Evolutionary conservation across 2,797 vertebrate genomes (phyloP).

Genomic region (Chanos chanos): DNA sequence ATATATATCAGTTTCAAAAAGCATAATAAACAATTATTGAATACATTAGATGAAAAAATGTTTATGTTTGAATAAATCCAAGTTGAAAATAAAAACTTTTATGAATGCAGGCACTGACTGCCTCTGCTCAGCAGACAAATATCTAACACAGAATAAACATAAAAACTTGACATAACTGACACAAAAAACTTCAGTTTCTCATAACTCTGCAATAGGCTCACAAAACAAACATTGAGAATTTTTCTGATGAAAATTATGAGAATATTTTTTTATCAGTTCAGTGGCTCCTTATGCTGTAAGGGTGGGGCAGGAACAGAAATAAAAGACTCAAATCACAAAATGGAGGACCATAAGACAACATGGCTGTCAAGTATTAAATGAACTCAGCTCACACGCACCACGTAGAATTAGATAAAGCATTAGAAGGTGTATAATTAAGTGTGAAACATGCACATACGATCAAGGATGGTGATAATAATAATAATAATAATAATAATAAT

Average conservation of each 20-base stretch:
- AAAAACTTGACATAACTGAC: too few species aligned
- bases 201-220: too few species aligned
- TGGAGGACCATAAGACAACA: conserved; percentile 76
- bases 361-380: conserved; percentile 58
- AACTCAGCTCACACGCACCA: conserved; percentile 24
- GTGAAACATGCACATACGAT: too few species aligned
- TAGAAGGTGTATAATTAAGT: conserved; percentile 3
- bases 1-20: not conserved
- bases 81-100: conserved; percentile 18
- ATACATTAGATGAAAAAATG: conserved; percentile 4
- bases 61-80: conserved; percentile 4
- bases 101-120: conserved; percentile 4
- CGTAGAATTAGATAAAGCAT: not conserved
- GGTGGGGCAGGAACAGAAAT: conserved; percentile 44
- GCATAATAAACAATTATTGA: not conserved
- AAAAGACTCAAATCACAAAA: conserved; percentile 69
- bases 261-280: not conserved
- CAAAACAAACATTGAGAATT: too few species aligned
- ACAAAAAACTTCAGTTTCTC: too few species aligned
- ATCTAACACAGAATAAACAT: too few species aligned
- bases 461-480: too few species aligned
- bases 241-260: not conserved
- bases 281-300: conserved; percentile 16
- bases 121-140: conserved; percentile 17
- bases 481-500: too few species aligned